Conservation (phyloP, 2,888 invertebrate species). For the Hydriomena furcata region DNA sequence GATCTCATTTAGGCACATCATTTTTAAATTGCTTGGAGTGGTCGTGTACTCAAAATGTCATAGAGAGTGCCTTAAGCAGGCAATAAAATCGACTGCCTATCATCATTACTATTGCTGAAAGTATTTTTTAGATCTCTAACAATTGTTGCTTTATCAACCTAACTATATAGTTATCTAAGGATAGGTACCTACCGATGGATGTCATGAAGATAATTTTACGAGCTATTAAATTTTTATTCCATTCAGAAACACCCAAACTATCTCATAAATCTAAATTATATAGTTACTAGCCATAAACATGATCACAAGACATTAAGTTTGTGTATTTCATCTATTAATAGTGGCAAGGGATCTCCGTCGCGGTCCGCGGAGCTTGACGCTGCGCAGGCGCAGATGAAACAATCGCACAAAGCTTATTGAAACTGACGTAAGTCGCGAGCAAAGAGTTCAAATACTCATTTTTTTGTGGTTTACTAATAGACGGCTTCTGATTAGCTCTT, state of each 20-base stretch:
- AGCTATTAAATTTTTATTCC: neutral
- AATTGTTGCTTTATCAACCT: no score
- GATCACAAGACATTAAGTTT: conserved; percentile 29
- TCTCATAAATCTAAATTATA: conserved; percentile 12
- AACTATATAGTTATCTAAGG: no score
- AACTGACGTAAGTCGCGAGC: conserved; percentile 15
- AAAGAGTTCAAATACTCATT: neutral
- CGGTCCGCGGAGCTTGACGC: conserved; percentile 41
- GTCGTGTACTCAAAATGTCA: no score
- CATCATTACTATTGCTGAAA: no score
- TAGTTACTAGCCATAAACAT: conserved; percentile 22
- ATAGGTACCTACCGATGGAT: no score
- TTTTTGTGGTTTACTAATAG: conserved; percentile 14
- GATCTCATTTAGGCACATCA: no score
- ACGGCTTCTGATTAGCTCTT: conserved; percentile 7
- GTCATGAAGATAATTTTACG: conserved; percentile 2
- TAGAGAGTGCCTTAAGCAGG: no score
- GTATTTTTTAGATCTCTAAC: no score
- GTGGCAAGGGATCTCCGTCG: conserved; percentile 28
- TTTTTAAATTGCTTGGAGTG: no score
- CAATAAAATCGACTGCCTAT: no score
- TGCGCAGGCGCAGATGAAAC: conserved; percentile 18
- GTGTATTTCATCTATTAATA: conserved; percentile 39
- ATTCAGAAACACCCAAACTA: conserved; percentile 6
- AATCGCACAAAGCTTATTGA: conserved; percentile 14